Evolutionary conservation across 2,888 invertebrate species (phyloP).

Genomic region (Liodrosophila aerea): DNA sequence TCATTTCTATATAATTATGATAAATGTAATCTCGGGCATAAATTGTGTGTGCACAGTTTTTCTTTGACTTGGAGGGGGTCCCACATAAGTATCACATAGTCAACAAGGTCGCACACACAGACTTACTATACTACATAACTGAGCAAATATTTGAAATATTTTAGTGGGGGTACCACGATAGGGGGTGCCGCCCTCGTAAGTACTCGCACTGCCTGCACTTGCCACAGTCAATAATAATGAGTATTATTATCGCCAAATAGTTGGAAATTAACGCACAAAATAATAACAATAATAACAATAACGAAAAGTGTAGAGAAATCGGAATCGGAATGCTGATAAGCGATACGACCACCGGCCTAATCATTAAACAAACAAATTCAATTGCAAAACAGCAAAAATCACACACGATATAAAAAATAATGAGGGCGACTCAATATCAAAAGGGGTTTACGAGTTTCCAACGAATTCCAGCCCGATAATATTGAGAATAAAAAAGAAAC

Average conservation of each 20-base stretch:
- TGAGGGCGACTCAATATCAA: constrained; percentile 30
- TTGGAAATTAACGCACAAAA: constrained; percentile 8
- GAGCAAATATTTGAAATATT: constrained; percentile 49
- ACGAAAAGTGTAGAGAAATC: constrained; percentile 30
- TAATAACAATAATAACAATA: constrained; percentile 1
- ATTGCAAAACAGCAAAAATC: constrained; percentile 60
- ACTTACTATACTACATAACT: too few relatives aligned
- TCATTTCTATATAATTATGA: neutral
- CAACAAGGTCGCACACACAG: constrained; percentile 48
- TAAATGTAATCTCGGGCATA: constrained; percentile 5
- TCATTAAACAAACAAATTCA: constrained; percentile 57
- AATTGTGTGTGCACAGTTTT: neutral
- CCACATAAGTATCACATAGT: constrained; percentile 8
- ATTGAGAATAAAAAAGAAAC: constrained; percentile 4
- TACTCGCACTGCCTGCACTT: too few relatives aligned
- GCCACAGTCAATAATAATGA: constrained; percentile 52
- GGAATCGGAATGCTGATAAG: constrained; percentile 47
- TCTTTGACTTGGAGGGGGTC: neutral
- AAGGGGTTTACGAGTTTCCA: constrained; percentile 50
- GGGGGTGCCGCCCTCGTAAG: neutral
- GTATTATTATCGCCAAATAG: constrained; percentile 39
- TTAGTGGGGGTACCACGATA: constrained; percentile 22
- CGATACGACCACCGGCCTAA: constrained; percentile 25
- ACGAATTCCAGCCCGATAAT: constrained; percentile 60
- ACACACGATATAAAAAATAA: constrained; percentile 40